Base-by-base conservation (phyloP, 2,113 vertebrate genomes). In the Chaetodon auriga region DNA sequence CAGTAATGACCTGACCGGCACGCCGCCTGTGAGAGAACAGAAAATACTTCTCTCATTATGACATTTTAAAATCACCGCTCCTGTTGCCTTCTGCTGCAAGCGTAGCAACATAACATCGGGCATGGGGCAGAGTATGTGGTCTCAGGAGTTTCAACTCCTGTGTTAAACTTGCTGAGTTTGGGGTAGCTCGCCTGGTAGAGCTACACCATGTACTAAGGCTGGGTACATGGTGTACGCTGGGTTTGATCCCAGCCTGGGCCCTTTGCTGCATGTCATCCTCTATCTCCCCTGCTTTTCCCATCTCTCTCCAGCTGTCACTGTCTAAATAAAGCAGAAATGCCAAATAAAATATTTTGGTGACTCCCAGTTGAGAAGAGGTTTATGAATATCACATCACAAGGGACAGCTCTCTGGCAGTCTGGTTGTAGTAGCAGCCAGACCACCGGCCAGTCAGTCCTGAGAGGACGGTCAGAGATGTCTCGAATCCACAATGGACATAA, bases 361-460 rank as follows among this genome's bases (percentile, higher is more conserved):
- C 36, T 60, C 18, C 41, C 13, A 45, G 5, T 13, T 23, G 7
- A 60, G 35, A 69, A 35, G n/a, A 71, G 21, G 8, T 55, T 82
- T 54, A 3, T 65, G 36, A 80, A 45, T 45, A 57, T 72, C 38
- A 46, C 57, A 46, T 74, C 69, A 61, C 14, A 45, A 30, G 12
- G 54, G 57, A 53, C 30, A 30, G 30, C 30, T 30, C 30, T 30
- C 30, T 30, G 30, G 30, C 30, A 30, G 30, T 30, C 30, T 30
- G 30, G 30, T 30, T 30, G 30, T 30, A 30, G 30, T 30, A 30
- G 30, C 30, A 30, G 30, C 30, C 13, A 14, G 46, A 13, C 35
- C 6, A 4, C 21, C 23, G 41, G 45, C 63, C 6, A 23, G 9
- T 46, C n/a, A 30, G 2, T 49, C 51, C 7, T 23, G 58, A 66